These are phyloP conservation scores for Monomorium pharaonis DNA, from an alignment of 1,140 invertebrate species.

Conservation along the genomic window DNA sequence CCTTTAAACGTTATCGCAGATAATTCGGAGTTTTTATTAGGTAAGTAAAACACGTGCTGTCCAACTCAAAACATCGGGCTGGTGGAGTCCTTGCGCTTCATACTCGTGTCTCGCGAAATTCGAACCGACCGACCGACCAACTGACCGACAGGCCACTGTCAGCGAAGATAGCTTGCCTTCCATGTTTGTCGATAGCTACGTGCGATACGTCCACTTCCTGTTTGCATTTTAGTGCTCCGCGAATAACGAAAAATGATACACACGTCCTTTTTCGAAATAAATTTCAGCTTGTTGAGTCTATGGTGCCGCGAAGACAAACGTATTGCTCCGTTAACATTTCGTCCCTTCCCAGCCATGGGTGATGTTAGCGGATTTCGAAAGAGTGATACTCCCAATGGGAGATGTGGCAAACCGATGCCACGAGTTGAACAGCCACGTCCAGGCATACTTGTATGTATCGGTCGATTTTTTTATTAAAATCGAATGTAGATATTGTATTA, in stretches of 20 bases:
- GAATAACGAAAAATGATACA: not conserved
- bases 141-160: not conserved
- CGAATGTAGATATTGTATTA: constrained; percentile 82
- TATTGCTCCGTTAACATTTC: not conserved
- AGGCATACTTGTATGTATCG: constrained; percentile 43
- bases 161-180: not conserved
- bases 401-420: constrained; percentile 29
- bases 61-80: constrained; percentile 37
- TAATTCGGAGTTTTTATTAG: constrained; percentile 76
- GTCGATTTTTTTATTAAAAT: constrained; percentile 75
- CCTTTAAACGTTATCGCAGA: constrained; percentile 78
- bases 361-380: constrained; percentile 12
- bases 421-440: constrained; percentile 39
- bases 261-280: not conserved
- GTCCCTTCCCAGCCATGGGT: not conserved
- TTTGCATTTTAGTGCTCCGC: constrained; percentile 15
- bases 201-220: constrained; percentile 13
- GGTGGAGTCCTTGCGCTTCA: not conserved
- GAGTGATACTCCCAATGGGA: constrained; percentile 34
- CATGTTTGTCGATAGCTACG: constrained; percentile 7
- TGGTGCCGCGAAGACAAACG: not conserved
- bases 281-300: constrained; percentile 1
- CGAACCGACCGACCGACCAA: not conserved
- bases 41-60: constrained; percentile 76
- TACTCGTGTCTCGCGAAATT: constrained; percentile 5